Base-by-base conservation (phyloP, 2,797 vertebrate genomes). In the Danio tinwini region DNA sequence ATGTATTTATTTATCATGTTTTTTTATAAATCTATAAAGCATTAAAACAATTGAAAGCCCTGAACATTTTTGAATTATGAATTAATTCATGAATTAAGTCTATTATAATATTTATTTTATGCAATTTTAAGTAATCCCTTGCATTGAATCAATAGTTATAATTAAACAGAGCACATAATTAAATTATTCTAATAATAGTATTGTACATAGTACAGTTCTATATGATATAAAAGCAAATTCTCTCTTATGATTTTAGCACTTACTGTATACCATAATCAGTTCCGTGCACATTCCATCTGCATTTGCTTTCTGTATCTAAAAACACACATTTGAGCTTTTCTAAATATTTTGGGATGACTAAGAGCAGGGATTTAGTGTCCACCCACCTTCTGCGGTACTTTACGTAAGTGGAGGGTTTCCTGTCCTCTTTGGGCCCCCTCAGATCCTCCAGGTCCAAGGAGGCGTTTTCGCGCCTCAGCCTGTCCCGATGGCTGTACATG, bases 311-410 rank as follows among this genome's bases (percentile, higher is more conserved):
- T 53, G 11, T 62, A 17, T 74, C 19, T 74, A 72, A 7, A 12
- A 72, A 72, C 17, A 56, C 0, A 2, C 44, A 37, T 37, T 7
- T 61, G 37, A 52, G 5, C 12, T 49, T 47, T 7, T 53, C 53
- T 29, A 40, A 65, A 50, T 80, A 68, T 53, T 52, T 45, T 58
- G 42, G 37, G 52, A 71, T 75, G 64, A 84, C 80, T 72, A 72
- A 84, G 59, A 71, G 1, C 8, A 21, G 4, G 63, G 5, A 17
- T 53, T 29, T 21, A 45, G 37, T 19, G 71, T 77, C 56, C 0
- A 47, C 90, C 87, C 84, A 96, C 95, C 95, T 95, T 92, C 70
- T 94, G 89, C 91, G 94, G 71, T 94, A 90, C 72, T 96, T 95
- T 3, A 91, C 80, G 63, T 95, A 96, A 0, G 94, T 93, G 85